A percentile compares a stretch with the other conserved stretches of the same genome.
These are phyloP conservation scores for Papio anubis DNA, from an alignment of 2,113 vertebrate species.

Conservation along the genomic window DNA sequence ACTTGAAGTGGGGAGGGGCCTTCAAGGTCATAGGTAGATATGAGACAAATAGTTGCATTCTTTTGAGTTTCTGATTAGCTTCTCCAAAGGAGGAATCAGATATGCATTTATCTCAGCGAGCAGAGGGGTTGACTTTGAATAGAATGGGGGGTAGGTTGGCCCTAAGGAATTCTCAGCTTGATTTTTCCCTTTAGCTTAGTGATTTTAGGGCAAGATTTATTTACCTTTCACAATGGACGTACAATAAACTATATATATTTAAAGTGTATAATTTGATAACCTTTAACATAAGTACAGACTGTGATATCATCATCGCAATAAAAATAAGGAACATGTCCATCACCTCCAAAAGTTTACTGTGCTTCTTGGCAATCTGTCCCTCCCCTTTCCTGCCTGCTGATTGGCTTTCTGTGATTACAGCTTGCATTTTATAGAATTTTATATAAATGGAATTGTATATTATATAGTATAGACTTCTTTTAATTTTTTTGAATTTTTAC, in stretches of 20 bases:
- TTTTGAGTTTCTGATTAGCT: too few species aligned
- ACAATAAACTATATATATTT: background rate
- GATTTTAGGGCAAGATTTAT: too few species aligned
- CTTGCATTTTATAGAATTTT: conserved; percentile 11
- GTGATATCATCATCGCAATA: background rate
- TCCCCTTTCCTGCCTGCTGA: background rate
- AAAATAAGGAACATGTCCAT: background rate
- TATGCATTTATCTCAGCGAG: too few species aligned
- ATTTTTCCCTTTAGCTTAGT: too few species aligned
- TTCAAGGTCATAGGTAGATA: too few species aligned
- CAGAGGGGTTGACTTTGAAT: too few species aligned
- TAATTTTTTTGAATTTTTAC: background rate
- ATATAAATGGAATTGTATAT: background rate
- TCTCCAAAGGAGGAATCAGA: too few species aligned
- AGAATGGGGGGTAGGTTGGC: too few species aligned
- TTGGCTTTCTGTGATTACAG: background rate
- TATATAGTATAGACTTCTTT: background rate
- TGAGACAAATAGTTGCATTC: too few species aligned
- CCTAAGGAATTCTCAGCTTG: too few species aligned
- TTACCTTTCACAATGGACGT: background rate
- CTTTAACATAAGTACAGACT: background rate
- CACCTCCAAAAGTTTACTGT: background rate
- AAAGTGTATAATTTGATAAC: background rate
- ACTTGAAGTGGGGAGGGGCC: too few species aligned
- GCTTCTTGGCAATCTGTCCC: background rate